phyloP scores from a whole-genome alignment of 2,113 vertebrate genomes.

The Lagopus muta region DNA sequence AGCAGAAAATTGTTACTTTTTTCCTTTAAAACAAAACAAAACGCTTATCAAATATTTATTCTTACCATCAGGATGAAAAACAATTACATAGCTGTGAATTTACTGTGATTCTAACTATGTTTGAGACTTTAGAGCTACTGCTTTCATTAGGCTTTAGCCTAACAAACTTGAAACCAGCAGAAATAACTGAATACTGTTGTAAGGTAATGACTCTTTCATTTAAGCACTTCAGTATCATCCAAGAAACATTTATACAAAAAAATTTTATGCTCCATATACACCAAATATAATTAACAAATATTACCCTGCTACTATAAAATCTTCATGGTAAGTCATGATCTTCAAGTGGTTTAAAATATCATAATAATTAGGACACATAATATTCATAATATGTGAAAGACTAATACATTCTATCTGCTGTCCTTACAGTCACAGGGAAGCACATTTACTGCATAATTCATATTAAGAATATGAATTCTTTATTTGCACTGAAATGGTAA shows the following conservation, averaged over 20 bases:
- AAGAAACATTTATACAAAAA: not conserved
- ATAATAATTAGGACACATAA: too few species aligned
- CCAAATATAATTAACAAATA: not conserved
- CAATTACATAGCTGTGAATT: not conserved
- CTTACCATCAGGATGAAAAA: not conserved
- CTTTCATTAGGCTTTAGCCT: not conserved
- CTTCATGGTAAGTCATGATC: not conserved
- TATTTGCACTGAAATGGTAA: not conserved
- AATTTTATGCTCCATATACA: not conserved
- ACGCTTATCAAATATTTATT: conserved; percentile 40
- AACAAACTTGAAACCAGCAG: not conserved
- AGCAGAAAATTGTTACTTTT: not conserved
- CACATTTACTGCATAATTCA: not conserved
- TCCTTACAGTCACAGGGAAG: not conserved
- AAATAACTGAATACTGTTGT: not conserved
- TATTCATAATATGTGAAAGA: too few species aligned
- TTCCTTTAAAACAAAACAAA: not conserved
- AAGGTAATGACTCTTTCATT: conserved; percentile 19
- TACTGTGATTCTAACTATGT: not conserved
- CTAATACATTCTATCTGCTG: not conserved
- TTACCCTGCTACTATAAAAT: not conserved
- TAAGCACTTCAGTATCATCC: not conserved
- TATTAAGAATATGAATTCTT: not conserved
- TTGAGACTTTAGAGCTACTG: not conserved
- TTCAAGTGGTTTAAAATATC: not conserved